Base-by-base conservation (phyloP, 2,113 vertebrate genomes). In the Corythornis vintsioides region DNA sequence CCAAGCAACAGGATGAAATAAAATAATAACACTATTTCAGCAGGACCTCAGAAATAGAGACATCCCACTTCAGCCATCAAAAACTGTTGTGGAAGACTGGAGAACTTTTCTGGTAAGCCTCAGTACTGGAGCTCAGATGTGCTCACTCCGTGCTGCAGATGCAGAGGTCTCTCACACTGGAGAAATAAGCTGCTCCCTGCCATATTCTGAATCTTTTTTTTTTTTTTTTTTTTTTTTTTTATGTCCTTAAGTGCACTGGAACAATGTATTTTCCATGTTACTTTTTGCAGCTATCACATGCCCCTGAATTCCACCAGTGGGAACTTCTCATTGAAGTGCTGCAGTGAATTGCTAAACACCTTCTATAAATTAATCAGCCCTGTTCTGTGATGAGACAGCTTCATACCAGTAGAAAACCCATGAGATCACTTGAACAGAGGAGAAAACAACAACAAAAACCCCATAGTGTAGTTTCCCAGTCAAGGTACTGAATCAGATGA, bases 181-280 rank as follows among this genome's bases (percentile, higher is more conserved):
- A 24, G 48, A 60, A 18, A 48, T 0, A 11, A 88, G 61, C 64
- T 24, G 38, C 5, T 50, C 61, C 28, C 74, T 60, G 38, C 73
- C 55, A 35, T 5, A 8, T 33, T 8, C n/a, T 0, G 15, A 5
- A 24, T 9, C 56, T 80, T 2, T 77, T 42, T 55, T 21, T 28
- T 43, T 13, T 9, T 42, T 55, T 21, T 28, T 43, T 13, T 9
- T 55, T 85, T 2, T 76, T 42, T 55, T 19, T 28, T 33, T 13
- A 3, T 31, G 90, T 67, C 93, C 90, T 90, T 31, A 81, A 43
- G 52, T 71, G 92, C 90, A 7, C 96, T 19, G 50, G 25, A 47
- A 9, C 81, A 88, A 96, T 95, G 90, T n/a, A 31, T 71, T 95
- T 96, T 95, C 83, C 72, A 40, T 88, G 88, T 95, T 82, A 33